phyloP scores from a whole-genome alignment of 2,797 vertebrate genomes.

The Notolabrus celidotus region DNA sequence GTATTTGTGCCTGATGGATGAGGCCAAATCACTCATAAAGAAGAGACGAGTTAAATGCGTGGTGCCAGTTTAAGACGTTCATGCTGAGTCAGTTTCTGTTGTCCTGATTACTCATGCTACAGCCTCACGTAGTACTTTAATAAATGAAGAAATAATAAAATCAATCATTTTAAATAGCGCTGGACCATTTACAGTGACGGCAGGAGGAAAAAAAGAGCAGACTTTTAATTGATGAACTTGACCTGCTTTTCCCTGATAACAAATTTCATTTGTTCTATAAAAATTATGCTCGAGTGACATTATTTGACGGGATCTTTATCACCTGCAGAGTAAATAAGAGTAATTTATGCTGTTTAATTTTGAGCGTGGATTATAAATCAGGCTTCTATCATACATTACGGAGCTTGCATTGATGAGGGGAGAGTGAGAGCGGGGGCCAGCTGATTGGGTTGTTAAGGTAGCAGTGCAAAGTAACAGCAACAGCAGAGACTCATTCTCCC shows the following conservation, averaged over 20 bases:
- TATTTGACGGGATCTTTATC: constrained; percentile 89
- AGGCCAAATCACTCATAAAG: constrained; percentile 46
- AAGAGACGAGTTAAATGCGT: constrained; percentile 60
- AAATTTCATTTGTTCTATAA: constrained; percentile 89
- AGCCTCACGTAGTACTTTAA: constrained; percentile 83
- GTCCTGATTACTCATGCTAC: constrained; percentile 82
- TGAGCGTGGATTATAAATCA: constrained; percentile 86
- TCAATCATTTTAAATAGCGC: constrained; percentile 86
- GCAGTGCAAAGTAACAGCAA: constrained; percentile 70
- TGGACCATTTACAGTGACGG: constrained; percentile 74
- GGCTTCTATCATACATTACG: constrained; percentile 78
- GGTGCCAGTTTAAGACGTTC: constrained; percentile 66
- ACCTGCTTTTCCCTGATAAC: constrained; percentile 87
- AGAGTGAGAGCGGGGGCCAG: constrained; percentile 69
- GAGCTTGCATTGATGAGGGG: constrained; percentile 79
- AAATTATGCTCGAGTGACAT: constrained; percentile 89
- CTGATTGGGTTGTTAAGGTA: constrained; percentile 79
- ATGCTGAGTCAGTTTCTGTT: constrained; percentile 83
- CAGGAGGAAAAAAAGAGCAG: constrained; percentile 59
- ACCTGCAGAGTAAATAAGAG: constrained; percentile 89
- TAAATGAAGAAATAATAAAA: constrained; percentile 88
- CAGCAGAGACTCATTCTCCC: constrained; percentile 70
- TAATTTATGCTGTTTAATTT: constrained; percentile 89
- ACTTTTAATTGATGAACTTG: constrained; percentile 89
- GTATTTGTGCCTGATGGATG: constrained; percentile 26